Base-by-base conservation (phyloP, 2,797 vertebrate species). In the Valencia hispanica region DNA sequence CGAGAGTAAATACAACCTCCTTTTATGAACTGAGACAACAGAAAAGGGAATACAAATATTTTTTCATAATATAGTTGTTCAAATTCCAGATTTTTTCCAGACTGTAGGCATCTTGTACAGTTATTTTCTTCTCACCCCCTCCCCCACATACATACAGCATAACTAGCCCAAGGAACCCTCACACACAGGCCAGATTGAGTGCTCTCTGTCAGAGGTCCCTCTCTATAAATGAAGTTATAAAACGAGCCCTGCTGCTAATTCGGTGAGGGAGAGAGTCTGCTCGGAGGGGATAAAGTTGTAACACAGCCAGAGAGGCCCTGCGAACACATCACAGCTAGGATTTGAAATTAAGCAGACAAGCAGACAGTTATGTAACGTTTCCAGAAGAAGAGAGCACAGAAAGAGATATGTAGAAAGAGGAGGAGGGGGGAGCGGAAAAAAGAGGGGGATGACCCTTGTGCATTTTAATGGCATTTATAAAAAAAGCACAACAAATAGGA, bases 261-360 rank as follows among this genome's bases (percentile, higher is more conserved):
- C 91, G 81, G 78, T 18, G 77, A 83, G 79, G 61, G 82, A 68
- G 83, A 82, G 73, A 88, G 88, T 83, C 87, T 88, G 89, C 88
- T 94, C 80, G 0, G 66, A 92, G 94, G 87, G 87, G 80, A 89
- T 78, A 70, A 66, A 87, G 86, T 85, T 90, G 88, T 90, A 88
- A 90, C 91, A 79, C 89, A 84, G 89, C 74, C 87, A 86, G 84
- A 74, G 89, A 86, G 84, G 89, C 86, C 91, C 80, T 15, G 81
- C 72, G n/a, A 91, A 86, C 83, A 86, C 87, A 90, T 93, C 94
- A 92, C 86, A 77, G 81, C 80, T 77, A 87, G 89, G 89, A 93
- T 92, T 94, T 90, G 84, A 94, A 95, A 93, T 89, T 86, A 93
- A 91, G 93, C 61, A 82, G 93, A 94, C 93, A 94, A 90, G 89